phyloP scores from a whole-genome alignment of 2,113 vertebrate species.

The Desmodus rotundus region DNA sequence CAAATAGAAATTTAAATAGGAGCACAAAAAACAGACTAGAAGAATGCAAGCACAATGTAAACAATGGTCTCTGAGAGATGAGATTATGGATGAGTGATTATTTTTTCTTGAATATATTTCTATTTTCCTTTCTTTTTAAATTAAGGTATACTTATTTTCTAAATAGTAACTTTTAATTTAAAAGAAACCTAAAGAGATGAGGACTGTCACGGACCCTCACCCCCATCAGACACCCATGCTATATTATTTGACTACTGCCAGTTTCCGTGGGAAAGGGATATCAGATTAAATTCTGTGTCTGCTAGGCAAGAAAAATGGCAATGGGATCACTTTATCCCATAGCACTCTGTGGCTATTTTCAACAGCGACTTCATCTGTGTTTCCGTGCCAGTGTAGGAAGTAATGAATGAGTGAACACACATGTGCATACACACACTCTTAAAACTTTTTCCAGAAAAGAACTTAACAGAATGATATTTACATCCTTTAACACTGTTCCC shows the following conservation, averaged over 20 bases:
- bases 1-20: neutral
- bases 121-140: neutral
- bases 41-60: neutral
- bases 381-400: neutral
- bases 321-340: neutral
- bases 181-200: neutral
- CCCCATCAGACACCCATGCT: neutral
- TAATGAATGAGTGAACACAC: neutral
- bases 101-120: slow-evolving; percentile 13
- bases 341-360: neutral
- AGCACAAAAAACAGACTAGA: neutral
- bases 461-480: neutral
- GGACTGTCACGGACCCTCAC: neutral
- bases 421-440: fast-evolving
- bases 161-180: slow-evolving; percentile 3
- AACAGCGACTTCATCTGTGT: neutral
- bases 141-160: neutral
- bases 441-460: neutral
- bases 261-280: neutral
- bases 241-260: neutral
- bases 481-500: neutral
- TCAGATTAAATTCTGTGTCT: neutral
- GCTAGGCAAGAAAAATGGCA: slow-evolving; percentile 3
- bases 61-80: neutral
- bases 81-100: neutral